Percentiles rank a stretch among this genome's conserved stretches.
phyloP scores from a whole-genome alignment of 2,113 vertebrate genomes.

The Gymnarchus niloticus region DNA sequence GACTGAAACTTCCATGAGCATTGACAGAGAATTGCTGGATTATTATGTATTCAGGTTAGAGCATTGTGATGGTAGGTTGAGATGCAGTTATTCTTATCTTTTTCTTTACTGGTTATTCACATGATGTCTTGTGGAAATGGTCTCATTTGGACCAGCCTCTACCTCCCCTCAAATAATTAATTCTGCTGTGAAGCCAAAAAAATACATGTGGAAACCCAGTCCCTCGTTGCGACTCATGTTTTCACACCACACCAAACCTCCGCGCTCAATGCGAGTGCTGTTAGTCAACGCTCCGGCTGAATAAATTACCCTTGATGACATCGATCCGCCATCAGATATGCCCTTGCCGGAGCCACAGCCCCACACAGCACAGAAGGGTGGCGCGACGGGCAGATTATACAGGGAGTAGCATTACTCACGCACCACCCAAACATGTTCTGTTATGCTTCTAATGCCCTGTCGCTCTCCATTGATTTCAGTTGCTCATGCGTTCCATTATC shows the following conservation, averaged over 20 bases:
- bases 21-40: not conserved
- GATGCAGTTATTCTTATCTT: too few relatives aligned
- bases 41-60: not conserved
- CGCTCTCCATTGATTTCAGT: slow-evolving; percentile 7
- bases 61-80: not conserved
- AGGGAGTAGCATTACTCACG: not conserved
- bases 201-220: not conserved
- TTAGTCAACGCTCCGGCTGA: not conserved
- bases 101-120: not conserved
- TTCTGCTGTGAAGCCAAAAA: not conserved
- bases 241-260: slow-evolving; percentile 13
- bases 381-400: not conserved
- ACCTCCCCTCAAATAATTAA: not conserved
- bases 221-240: not conserved
- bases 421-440: not conserved
- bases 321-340: slow-evolving; percentile 22
- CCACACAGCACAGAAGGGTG: not conserved
- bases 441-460: not conserved
- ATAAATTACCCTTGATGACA: slow-evolving; percentile 23
- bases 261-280: not conserved
- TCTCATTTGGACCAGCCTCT: not conserved
- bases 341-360: not conserved
- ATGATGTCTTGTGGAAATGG: not conserved
- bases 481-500: slow-evolving; percentile 22
- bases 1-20: not conserved